Evolutionary conservation across 2,888 invertebrate species (phyloP).

Genomic region (Oscheius sp.): DNA sequence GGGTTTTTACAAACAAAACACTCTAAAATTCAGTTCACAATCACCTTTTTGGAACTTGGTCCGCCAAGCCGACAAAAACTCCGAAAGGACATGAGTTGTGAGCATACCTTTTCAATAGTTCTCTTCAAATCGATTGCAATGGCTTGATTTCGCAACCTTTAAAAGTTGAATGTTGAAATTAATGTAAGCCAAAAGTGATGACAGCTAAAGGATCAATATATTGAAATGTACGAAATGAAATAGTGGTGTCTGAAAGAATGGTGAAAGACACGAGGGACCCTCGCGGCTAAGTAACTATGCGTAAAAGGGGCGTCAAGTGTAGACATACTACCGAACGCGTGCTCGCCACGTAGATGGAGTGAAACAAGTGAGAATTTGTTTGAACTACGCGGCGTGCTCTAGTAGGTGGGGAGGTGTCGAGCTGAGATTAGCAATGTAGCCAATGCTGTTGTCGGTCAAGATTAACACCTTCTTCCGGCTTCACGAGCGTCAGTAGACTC

Average conservation of each 20-base stretch:
- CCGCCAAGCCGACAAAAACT: too few relatives aligned
- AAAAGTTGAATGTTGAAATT: too few relatives aligned
- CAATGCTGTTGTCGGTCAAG: constrained; percentile 27
- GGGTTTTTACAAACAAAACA: constrained; percentile 27
- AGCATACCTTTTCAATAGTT: not conserved
- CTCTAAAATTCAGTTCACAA: constrained; percentile 12
- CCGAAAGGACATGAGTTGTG: not conserved
- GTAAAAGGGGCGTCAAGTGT: constrained; percentile 23
- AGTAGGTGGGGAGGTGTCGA: constrained; percentile 27
- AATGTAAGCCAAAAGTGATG: too few relatives aligned
- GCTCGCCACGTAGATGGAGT: constrained; percentile 28
- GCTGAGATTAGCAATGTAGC: constrained; percentile 30
- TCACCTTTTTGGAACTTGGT: constrained; percentile 23
- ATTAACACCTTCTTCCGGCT: constrained; percentile 36
- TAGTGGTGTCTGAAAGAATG: not conserved
- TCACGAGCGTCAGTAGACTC: constrained; percentile 11
- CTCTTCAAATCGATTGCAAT: too few relatives aligned
- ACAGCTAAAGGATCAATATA: not conserved
- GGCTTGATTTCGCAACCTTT: too few relatives aligned
- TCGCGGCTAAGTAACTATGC: constrained; percentile 8
- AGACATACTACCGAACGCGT: constrained; percentile 22
- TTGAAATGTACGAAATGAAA: not conserved
- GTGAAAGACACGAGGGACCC: not conserved
- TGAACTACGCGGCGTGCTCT: constrained; percentile 26
- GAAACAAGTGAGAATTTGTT: constrained; percentile 36